Evolutionary conservation across 2,113 vertebrate genomes (phyloP), one percentile per base, ranked within the genome.

Genomic region (Paradoxurus hermaphroditus): DNA sequence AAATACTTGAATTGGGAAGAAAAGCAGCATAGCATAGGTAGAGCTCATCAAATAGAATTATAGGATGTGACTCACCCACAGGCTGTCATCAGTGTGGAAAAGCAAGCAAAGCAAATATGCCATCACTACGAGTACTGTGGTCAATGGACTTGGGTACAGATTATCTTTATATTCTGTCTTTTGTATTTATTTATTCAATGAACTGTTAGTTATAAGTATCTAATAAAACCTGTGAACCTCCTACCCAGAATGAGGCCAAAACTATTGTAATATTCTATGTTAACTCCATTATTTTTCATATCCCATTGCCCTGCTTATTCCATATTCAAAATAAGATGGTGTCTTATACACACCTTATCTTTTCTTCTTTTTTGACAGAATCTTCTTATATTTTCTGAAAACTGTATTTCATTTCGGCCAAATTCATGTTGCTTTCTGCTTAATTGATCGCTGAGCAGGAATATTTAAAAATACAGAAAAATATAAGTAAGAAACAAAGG

Each of bases 401-500:
- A 27, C 53, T 79, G 31, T 46, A 67, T 81, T 94, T 84, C 46
- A 31, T 94, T 78, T 97, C 44, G 89, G 8, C 56, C 16, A 96
- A 94, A 94, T 85, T 85, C 6, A 27, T 56, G 13, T 31, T 91
- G 27, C 31, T 94, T 92, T 62, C 31, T n/a, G 65, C 21, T 49
- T 88, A 36, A 56, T 41, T 72, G 12, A 78, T 79, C 29, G 67
- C 7, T 67, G 15, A 34, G 15, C 16, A 84, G 9, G 27, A 70
- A 51, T 68, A 72, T 70, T n/a, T 31, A 91, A 78, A 39, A 86
- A 86, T 18, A 86, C 27, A 25, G n/a, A 9, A 25, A 77, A 59
- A 21, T 13, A n/a, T 46, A 86, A 56, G 67, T 51, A 73, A 72
- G 14, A 86, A 79, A 83, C 46, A 79, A 77, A 87, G 2, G 1